These are phyloP conservation scores for Leptothorax acervorum DNA, from an alignment of 2,888 invertebrate species.

Conservation along the genomic window DNA sequence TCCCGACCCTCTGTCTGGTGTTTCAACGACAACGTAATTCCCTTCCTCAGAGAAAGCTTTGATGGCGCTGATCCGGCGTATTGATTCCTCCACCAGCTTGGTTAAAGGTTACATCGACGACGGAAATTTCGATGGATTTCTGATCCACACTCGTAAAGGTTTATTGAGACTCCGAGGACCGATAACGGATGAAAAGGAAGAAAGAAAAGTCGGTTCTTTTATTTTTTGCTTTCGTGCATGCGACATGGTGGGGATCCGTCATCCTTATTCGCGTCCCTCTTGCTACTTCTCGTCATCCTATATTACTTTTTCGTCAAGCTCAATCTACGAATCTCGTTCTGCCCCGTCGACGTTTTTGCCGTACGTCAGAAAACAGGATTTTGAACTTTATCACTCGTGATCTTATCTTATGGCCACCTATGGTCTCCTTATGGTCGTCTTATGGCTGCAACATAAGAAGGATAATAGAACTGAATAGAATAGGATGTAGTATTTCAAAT, in stretches of 20 bases:
- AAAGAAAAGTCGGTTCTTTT: background rate
- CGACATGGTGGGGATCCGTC: slow-evolving; percentile 41
- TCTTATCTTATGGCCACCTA: slow-evolving; percentile 31
- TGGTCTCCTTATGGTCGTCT: background rate
- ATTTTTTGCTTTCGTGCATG: slow-evolving; percentile 10
- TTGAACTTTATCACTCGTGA: slow-evolving; percentile 39
- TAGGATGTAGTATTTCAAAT: background rate
- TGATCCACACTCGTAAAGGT: slow-evolving; percentile 59
- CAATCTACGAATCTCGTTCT: slow-evolving; percentile 50
- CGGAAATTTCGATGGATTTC: slow-evolving; percentile 66
- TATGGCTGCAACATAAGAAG: background rate
- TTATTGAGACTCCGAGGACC: slow-evolving; percentile 57
- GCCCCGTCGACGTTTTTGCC: slow-evolving; percentile 39
- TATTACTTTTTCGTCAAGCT: slow-evolving; percentile 52
- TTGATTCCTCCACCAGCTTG: slow-evolving; percentile 54
- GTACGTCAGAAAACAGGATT: slow-evolving; percentile 38
- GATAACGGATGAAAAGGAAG: slow-evolving; percentile 42
- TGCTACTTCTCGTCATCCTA: background rate
- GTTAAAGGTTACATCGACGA: slow-evolving; percentile 57
- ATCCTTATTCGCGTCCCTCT: slow-evolving; percentile 34
- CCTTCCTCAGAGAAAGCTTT: slow-evolving; percentile 40
- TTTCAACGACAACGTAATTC: slow-evolving; percentile 54
- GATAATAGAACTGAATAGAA: slow-evolving; percentile 9
- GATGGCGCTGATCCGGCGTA: slow-evolving; percentile 61
- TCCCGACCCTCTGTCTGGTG: slow-evolving; percentile 10